phyloP scores from a whole-genome alignment of 2,797 vertebrate species.

The Phrynocephalus forsythii region DNA sequence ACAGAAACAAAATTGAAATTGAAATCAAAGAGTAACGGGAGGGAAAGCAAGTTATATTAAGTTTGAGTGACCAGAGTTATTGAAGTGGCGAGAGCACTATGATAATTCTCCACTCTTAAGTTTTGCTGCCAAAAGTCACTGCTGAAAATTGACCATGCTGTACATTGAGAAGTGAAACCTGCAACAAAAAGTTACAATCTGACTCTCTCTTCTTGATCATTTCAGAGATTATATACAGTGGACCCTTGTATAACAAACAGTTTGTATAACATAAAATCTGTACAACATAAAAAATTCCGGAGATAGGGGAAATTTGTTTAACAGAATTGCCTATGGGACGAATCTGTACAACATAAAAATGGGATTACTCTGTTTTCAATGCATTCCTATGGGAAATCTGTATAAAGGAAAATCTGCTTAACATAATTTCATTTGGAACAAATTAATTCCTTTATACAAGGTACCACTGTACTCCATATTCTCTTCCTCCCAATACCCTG shows the following conservation, averaged over 20 bases:
- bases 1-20: not conserved
- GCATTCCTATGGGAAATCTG: too few relatives aligned
- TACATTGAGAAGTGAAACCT: not conserved
- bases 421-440: too few relatives aligned
- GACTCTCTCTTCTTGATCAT: not conserved
- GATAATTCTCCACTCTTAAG: not conserved
- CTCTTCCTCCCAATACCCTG: not conserved
- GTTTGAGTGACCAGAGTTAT: not conserved
- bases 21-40: slow-evolving; percentile 6
- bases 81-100: not conserved
- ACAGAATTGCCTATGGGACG: too few relatives aligned
- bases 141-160: not conserved
- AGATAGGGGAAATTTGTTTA: too few relatives aligned
- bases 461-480: not conserved
- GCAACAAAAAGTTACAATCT: not conserved
- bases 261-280: too few relatives aligned
- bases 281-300: too few relatives aligned
- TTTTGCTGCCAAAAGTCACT: not conserved
- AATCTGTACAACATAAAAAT: too few relatives aligned
- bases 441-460: too few relatives aligned
- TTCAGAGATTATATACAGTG: too few relatives aligned
- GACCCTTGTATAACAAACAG: too few relatives aligned
- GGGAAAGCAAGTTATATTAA: slow-evolving; percentile 5
- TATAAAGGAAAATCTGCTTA: too few relatives aligned
- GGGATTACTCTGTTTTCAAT: too few relatives aligned